Evolutionary conservation across 2,888 invertebrate species (phyloP).

Genomic region (Tridacna gigas): DNA sequence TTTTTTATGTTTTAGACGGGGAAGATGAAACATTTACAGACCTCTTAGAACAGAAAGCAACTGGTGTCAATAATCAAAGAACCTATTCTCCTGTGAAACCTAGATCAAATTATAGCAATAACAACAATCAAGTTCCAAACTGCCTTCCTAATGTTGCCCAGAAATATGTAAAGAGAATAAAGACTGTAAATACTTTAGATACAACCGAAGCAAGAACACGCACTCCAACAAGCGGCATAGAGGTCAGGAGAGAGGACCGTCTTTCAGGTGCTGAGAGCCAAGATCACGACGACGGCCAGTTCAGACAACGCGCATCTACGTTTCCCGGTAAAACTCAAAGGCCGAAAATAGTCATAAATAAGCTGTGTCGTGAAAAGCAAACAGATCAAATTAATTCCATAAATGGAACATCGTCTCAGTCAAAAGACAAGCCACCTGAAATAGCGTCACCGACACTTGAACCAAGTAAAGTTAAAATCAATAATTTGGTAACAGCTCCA

Average conservation of each 20-base stretch:
- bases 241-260: background rate
- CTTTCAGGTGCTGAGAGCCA: background rate
- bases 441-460: background rate
- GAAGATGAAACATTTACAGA: slow-evolving; percentile 47
- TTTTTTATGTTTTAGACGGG: slow-evolving; percentile 34
- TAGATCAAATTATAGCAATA: slow-evolving; percentile 17
- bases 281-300: slow-evolving; percentile 28
- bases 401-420: background rate
- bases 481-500: slow-evolving; percentile 14
- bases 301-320: slow-evolving; percentile 57
- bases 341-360: slow-evolving; percentile 32
- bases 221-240: slow-evolving; percentile 3
- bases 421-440: background rate
- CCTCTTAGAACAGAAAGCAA: slow-evolving; percentile 36
- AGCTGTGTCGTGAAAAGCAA: slow-evolving; percentile 28
- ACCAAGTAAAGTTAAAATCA: slow-evolving; percentile 19
- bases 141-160: slow-evolving; percentile 49
- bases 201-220: background rate
- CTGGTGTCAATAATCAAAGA: slow-evolving; percentile 37
- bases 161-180: slow-evolving; percentile 47
- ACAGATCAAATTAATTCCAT: background rate
- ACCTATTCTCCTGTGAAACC: slow-evolving; percentile 27
- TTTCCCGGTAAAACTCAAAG: slow-evolving; percentile 56
- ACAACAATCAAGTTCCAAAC: slow-evolving; percentile 2
- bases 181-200: background rate